Percentiles rank a stretch among this genome's conserved stretches.
These are phyloP conservation scores for Branchinecta lindahli DNA, from an alignment of 1,140 invertebrate genomes.

Conservation along the genomic window DNA sequence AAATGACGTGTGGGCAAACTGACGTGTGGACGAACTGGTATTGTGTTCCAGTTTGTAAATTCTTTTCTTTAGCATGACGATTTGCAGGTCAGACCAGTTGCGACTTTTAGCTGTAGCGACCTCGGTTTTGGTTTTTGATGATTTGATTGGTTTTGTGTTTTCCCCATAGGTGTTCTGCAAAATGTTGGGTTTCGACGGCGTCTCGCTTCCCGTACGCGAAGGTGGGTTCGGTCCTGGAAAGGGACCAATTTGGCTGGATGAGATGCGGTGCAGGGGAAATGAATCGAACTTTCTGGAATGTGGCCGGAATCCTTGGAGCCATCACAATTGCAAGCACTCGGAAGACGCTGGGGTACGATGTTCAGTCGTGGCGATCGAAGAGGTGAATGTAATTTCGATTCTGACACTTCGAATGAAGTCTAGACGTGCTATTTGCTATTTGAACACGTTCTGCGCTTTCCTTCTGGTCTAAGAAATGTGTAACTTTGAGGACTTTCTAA, in stretches of 20 bases:
- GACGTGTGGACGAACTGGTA: too few species aligned
- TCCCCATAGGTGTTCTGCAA: constrained; percentile 36
- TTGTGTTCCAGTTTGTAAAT: too few species aligned
- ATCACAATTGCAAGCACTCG: constrained; percentile 52
- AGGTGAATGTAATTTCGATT: constrained; percentile 12
- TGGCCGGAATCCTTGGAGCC: constrained; percentile 47
- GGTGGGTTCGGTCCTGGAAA: constrained; percentile 33
- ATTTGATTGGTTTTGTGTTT: too few species aligned
- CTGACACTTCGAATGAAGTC: neutral
- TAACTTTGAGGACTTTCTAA: too few species aligned
- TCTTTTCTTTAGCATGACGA: too few species aligned
- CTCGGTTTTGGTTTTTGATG: too few species aligned
- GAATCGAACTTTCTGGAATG: constrained; percentile 47
- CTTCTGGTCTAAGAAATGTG: too few species aligned
- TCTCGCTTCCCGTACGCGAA: constrained; percentile 30
- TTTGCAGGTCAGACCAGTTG: too few species aligned
- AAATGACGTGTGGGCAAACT: too few species aligned
- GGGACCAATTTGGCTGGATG: constrained; percentile 57
- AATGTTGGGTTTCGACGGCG: constrained; percentile 42
- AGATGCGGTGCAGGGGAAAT: constrained; percentile 48
- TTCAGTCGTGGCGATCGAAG: constrained; percentile 21
- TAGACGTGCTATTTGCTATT: too few species aligned
- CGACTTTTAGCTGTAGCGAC: too few species aligned
- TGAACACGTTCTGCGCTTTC: too few species aligned
- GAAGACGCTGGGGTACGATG: constrained; percentile 57